These are phyloP conservation scores for Acronicta leporina DNA, from an alignment of 2,888 invertebrate genomes.

Conservation along the genomic window DNA sequence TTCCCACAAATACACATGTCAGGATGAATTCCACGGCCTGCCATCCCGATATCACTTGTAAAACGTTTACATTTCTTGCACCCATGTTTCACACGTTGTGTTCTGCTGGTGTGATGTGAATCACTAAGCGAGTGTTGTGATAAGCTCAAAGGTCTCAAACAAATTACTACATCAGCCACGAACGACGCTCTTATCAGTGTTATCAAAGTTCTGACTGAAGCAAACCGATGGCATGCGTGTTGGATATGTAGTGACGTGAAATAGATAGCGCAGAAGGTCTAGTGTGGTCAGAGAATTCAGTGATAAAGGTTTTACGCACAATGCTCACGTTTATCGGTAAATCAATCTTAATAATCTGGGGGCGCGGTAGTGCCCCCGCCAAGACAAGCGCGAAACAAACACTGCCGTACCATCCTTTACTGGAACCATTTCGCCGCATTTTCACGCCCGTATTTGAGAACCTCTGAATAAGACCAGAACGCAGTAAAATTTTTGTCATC, in stretches of 20 bases:
- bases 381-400: too few species aligned
- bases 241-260: constrained; percentile 22
- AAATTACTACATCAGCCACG: constrained; percentile 60
- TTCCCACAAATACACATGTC: constrained; percentile 75
- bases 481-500: too few species aligned
- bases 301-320: too few species aligned
- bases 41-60: constrained; percentile 79
- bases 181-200: constrained; percentile 70
- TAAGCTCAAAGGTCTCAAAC: constrained; percentile 70
- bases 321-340: too few species aligned
- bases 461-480: too few species aligned
- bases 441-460: too few species aligned
- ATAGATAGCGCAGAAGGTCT: constrained; percentile 18
- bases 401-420: too few species aligned
- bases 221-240: constrained; percentile 59
- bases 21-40: constrained; percentile 76
- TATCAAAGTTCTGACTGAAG: constrained; percentile 64
- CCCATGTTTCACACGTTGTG: constrained; percentile 65
- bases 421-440: too few species aligned
- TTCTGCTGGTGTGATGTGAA: constrained; percentile 4
- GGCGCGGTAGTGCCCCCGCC: too few species aligned
- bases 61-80: constrained; percentile 66
- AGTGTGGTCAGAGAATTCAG: not conserved
- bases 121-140: constrained; percentile 41
- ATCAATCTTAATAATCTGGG: too few species aligned